A percentile compares a stretch with the other conserved stretches of the same genome.
These are phyloP conservation scores for Pollicipes pollicipes DNA, from an alignment of 1,140 invertebrate species.

Conservation along the genomic window DNA sequence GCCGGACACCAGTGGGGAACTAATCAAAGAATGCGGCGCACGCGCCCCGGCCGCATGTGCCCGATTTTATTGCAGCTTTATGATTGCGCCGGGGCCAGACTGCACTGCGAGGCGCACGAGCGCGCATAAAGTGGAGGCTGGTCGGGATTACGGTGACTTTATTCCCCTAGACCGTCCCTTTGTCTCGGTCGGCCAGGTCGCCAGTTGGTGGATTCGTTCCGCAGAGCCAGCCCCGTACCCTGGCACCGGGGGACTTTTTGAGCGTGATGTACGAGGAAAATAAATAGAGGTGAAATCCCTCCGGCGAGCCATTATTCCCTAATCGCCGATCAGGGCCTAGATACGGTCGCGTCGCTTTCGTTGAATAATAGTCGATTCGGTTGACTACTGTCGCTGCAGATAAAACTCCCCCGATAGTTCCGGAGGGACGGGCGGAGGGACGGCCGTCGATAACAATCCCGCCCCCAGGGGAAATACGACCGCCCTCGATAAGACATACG, in stretches of 20 bases:
- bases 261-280: neutral
- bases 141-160: neutral
- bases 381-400: neutral
- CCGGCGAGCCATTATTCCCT: neutral
- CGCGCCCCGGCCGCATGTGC: neutral
- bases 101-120: too few relatives aligned
- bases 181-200: neutral
- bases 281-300: constrained; percentile 2
- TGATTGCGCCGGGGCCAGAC: neutral
- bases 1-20: neutral
- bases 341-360: constrained; percentile 1
- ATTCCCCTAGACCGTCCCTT: neutral
- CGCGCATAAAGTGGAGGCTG: neutral
- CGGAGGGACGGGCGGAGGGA: neutral
- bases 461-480: neutral
- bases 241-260: neutral
- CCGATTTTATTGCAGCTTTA: neutral
- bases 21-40: neutral
- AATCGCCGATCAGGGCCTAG: neutral
- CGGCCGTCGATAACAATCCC: neutral
- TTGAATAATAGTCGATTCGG: constrained; percentile 2
- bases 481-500: neutral
- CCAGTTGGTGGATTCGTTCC: neutral
- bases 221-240: too few relatives aligned
- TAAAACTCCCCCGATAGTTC: neutral